A percentile compares a stretch with the other conserved stretches of the same genome.
Evolutionary conservation across 2,797 vertebrate genomes (phyloP).

Genomic region (Catamblyrhynchus diadema): DNA sequence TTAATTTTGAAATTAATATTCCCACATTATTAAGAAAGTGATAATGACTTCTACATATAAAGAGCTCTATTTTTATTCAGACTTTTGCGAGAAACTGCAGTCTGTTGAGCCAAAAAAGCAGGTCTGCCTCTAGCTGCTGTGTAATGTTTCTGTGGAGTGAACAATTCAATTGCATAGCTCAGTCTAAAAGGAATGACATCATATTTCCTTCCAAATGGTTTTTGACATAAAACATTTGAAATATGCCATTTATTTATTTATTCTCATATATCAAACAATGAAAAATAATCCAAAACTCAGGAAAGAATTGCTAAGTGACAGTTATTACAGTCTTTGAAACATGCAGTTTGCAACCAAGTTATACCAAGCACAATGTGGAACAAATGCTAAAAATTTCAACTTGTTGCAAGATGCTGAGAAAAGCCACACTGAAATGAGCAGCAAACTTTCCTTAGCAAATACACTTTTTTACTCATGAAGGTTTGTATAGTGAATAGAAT

Average conservation of each 20-base stretch:
- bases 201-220: background rate
- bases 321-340: background rate
- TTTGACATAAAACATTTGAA: background rate
- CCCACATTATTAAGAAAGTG: background rate
- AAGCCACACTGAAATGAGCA: background rate
- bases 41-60: background rate
- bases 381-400: background rate
- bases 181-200: background rate
- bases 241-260: background rate
- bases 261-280: background rate
- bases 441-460: background rate
- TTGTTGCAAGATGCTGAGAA: background rate
- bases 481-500: background rate
- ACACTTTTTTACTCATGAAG: background rate
- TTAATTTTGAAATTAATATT: background rate
- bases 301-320: background rate
- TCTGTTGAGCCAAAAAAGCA: background rate
- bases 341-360: background rate
- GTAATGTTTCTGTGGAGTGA: background rate
- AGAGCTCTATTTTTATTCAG: background rate
- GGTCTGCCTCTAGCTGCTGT: fast-evolving
- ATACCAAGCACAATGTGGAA: background rate
- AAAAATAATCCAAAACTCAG: background rate
- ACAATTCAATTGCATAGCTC: background rate
- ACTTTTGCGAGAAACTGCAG: background rate